Percentiles rank a stretch among this genome's conserved stretches.
Conservation (phyloP, 2,797 vertebrate genomes). For the Sternotherus odoratus region DNA sequence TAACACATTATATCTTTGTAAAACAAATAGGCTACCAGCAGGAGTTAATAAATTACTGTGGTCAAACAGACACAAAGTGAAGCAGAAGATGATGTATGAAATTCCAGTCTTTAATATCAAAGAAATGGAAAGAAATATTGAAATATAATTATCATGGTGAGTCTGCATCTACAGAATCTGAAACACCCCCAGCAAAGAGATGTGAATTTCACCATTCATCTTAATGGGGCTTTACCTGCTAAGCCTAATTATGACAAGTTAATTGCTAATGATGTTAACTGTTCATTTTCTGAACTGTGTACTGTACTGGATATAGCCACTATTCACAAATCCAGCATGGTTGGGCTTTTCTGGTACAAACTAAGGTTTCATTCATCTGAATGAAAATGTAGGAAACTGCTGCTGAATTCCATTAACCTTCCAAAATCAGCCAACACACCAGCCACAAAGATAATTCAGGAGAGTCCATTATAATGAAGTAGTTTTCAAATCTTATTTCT, state of each 20-base stretch:
- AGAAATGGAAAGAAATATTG: slow-evolving; percentile 47
- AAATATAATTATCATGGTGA: slow-evolving; percentile 50
- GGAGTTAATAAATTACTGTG: slow-evolving; percentile 36
- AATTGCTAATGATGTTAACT: slow-evolving; percentile 14
- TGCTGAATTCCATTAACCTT: neutral
- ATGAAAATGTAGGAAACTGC: neutral
- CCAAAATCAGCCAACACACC: neutral
- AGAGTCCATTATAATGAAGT: neutral
- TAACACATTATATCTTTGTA: neutral
- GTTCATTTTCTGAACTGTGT: slow-evolving; percentile 4
- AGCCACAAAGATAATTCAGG: neutral
- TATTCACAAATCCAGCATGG: neutral
- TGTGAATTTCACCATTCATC: slow-evolving; percentile 20
- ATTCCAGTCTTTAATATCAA: slow-evolving; percentile 21
- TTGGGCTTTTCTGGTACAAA: neutral
- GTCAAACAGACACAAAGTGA: neutral
- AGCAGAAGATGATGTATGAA: neutral
- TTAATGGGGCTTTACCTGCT: slow-evolving; percentile 34
- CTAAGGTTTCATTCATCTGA: slow-evolving; percentile 1
- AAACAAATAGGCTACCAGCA: slow-evolving; percentile 20
- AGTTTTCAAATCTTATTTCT: slow-evolving; percentile 18
- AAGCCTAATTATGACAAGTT: slow-evolving; percentile 32
- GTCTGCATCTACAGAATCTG: slow-evolving; percentile 32
- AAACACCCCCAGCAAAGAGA: slow-evolving; percentile 17
- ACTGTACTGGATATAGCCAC: neutral